These are phyloP conservation scores for Eristalinus aeneus DNA, from an alignment of 2,888 invertebrate genomes.

Conservation along the genomic window DNA sequence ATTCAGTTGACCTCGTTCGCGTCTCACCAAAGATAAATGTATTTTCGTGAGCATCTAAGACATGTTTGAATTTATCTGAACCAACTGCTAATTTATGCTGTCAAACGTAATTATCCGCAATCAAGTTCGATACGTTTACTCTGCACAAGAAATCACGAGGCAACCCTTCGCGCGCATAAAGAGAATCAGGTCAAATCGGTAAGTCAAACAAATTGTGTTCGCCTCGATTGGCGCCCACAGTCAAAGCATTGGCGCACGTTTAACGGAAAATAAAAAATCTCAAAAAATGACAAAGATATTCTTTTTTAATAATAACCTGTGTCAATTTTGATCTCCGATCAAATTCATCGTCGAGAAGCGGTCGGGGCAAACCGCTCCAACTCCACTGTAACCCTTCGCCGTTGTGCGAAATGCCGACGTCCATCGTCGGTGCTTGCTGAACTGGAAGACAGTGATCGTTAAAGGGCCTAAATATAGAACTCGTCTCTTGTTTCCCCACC, in stretches of 20 bases:
- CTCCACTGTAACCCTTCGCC: conserved; percentile 7
- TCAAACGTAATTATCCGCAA: conserved; percentile 9
- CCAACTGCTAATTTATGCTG: conserved; percentile 6
- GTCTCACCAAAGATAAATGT: neutral
- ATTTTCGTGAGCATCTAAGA: neutral
- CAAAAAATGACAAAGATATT: conserved; percentile 9
- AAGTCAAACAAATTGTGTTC: conserved; percentile 54
- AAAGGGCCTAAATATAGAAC: conserved; percentile 62
- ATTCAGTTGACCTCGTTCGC: neutral
- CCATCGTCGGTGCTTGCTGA: conserved; percentile 25
- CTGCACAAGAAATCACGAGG: neutral
- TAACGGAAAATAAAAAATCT: neutral
- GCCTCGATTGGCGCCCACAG: conserved; percentile 50
- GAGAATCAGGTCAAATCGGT: conserved; percentile 45
- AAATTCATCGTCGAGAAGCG: conserved; percentile 20
- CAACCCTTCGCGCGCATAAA: neutral
- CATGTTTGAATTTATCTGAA: neutral
- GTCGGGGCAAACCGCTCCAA: neutral
- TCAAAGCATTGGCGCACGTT: conserved; percentile 4
- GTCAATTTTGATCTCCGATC: conserved; percentile 35
- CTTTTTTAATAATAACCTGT: conserved; percentile 42
- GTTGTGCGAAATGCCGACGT: neutral
- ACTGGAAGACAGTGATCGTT: conserved; percentile 35
- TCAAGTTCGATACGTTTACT: neutral
- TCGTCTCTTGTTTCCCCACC: neutral